Base-by-base conservation (phyloP, 2,797 vertebrate genomes). In the Perodicticus potto region DNA sequence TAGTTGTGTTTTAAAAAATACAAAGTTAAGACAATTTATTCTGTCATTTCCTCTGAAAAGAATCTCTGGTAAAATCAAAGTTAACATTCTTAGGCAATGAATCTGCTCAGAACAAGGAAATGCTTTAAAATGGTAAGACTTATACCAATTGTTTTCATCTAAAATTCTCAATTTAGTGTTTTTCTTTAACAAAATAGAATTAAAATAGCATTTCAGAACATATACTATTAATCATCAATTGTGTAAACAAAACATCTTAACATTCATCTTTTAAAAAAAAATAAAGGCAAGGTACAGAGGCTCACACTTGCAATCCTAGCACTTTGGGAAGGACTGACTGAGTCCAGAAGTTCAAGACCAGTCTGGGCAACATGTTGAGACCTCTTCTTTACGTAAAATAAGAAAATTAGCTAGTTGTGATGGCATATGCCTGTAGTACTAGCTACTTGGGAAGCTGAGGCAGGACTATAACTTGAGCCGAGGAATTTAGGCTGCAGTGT, bases 181-280 rank as follows among this genome's bases (percentile, higher is more conserved):
- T 89, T 96, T 78, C 65, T 92, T 83, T 49, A 96, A 89, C 16
- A 57, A 95, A 95, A 94, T 32, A 27, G 37, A 95, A 87, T 65
- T 69, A 90, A 84, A 34, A 89, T 34, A 20, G 5, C 73, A 95
- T 57, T 96, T 90, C 77, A 94, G 17, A 83, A 63, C 25, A 92
- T 63, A 59, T 61, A 88, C 77, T 61, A 95, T 72, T 70, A 85
- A 55, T 57, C 49, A 74, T 25, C 53, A 92, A 49, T 17, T 84
- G 19, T 69, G 9, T 70, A 93, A 91, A 37, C 40, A 89, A 77
- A 93, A 72, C 17, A 92, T 70, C n/a, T n/a, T n/a, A n/a, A n/a
- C 69, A 92, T 43, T 74, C 29, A 32, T 57, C 49, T 72, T 70
- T 69, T 89, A 19, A 40, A 49, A 49, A 70, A 70, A 70, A 59